Conservation (phyloP, 2,888 invertebrate species). For the Beris morrisii region DNA sequence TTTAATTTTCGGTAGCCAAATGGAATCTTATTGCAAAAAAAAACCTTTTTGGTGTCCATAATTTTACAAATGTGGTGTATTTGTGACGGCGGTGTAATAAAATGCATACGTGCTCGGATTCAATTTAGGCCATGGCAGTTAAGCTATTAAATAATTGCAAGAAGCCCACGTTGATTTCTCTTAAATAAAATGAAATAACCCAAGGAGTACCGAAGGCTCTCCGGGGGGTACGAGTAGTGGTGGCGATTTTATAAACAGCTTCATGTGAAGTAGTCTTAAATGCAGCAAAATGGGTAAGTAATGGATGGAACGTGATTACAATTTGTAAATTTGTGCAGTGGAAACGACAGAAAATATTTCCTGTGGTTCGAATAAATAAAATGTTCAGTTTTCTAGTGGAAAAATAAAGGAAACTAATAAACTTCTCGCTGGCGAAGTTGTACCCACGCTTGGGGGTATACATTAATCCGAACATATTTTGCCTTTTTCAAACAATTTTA, state of each 20-base stretch:
- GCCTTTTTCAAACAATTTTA: too few species aligned
- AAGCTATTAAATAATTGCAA: background rate
- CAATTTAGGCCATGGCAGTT: constrained; percentile 19
- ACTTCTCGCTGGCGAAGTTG: too few species aligned
- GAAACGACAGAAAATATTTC: too few species aligned
- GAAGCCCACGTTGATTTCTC: constrained; percentile 7
- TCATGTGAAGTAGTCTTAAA: constrained; percentile 9
- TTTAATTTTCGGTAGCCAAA: background rate
- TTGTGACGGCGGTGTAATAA: constrained; percentile 11
- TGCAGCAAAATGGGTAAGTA: constrained; percentile 29
- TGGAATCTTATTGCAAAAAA: background rate
- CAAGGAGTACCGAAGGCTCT: too few species aligned
- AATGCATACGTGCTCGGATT: constrained; percentile 24
- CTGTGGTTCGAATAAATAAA: too few species aligned
- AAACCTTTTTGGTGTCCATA: background rate
- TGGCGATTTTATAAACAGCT: constrained; percentile 22
- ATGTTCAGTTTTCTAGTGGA: too few species aligned
- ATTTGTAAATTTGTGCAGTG: constrained; percentile 4
- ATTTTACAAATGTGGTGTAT: constrained; percentile 1
- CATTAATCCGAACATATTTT: too few species aligned
- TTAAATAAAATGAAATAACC: constrained; percentile 4
- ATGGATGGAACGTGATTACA: constrained; percentile 27
- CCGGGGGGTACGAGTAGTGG: constrained; percentile 3
- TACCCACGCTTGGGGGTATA: too few species aligned
- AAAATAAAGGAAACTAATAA: too few species aligned